phyloP scores from a whole-genome alignment of 2,113 vertebrate genomes.

The Cyprinus carpio region DNA sequence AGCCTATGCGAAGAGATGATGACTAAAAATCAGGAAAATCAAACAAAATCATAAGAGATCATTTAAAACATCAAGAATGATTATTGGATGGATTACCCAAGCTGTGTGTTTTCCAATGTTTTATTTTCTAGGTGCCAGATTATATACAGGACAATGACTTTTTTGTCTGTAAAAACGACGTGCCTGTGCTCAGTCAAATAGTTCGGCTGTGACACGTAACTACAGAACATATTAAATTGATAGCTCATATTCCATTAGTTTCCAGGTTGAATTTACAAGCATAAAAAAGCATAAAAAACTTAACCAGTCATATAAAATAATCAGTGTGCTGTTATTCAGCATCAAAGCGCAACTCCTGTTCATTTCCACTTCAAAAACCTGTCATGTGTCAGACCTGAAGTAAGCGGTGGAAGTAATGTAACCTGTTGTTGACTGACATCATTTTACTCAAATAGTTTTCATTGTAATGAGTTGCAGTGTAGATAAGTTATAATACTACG shows the following conservation, averaged over 20 bases:
- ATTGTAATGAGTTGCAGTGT: not conserved
- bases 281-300: not conserved
- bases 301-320: not conserved
- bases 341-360: not conserved
- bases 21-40: not conserved
- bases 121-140: not conserved
- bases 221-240: too few relatives aligned
- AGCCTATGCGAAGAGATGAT: not conserved
- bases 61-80: not conserved
- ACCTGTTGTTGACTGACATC: not conserved
- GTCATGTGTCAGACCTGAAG: not conserved
- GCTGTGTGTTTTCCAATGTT: not conserved
- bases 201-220: not conserved
- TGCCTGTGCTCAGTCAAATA: not conserved
- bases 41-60: not conserved
- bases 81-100: not conserved
- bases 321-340: not conserved
- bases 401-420: not conserved
- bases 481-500: not conserved
- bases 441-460: not conserved
- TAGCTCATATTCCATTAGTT: not conserved
- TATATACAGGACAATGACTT: not conserved
- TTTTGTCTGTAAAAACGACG: slow-evolving; percentile 1
- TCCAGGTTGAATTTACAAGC: not conserved
- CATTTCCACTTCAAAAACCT: too few relatives aligned